Evolutionary conservation across 1,140 invertebrate species (phyloP).

Genomic region (Cotesia chilonis): DNA sequence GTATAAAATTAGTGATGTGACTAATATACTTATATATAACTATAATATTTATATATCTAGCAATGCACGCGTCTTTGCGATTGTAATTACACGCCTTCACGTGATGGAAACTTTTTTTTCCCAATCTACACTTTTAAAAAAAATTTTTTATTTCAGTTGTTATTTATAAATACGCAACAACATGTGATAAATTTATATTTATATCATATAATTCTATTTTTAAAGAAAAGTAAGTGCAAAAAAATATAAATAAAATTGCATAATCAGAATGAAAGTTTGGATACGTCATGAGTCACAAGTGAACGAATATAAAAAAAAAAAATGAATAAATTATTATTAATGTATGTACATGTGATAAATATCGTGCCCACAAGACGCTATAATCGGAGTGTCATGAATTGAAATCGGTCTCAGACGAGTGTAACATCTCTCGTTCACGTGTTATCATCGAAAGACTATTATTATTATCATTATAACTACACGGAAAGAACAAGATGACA

Average conservation of each 20-base stretch:
- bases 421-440: constrained; percentile 45
- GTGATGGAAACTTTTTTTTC: constrained; percentile 53
- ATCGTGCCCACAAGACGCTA: constrained; percentile 1
- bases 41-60: not conserved
- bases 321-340: constrained; percentile 8
- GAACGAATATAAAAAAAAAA: not conserved
- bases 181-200: too few relatives aligned
- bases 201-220: too few relatives aligned
- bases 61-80: not conserved
- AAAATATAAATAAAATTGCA: too few relatives aligned
- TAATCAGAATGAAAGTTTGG: too few relatives aligned
- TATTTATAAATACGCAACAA: too few relatives aligned
- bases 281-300: too few relatives aligned
- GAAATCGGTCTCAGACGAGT: constrained; percentile 12
- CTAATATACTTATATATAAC: not conserved
- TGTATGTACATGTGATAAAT: constrained; percentile 1
- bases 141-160: too few relatives aligned
- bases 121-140: too few relatives aligned
- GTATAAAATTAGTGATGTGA: not conserved
- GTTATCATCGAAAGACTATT: constrained; percentile 27
- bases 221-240: too few relatives aligned
- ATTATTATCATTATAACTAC: not conserved
- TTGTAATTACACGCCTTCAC: constrained; percentile 32
- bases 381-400: constrained; percentile 16
- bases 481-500: too few relatives aligned